Evolutionary conservation across 2,888 invertebrate species (phyloP).

Genomic region (Sturmia bella): DNA sequence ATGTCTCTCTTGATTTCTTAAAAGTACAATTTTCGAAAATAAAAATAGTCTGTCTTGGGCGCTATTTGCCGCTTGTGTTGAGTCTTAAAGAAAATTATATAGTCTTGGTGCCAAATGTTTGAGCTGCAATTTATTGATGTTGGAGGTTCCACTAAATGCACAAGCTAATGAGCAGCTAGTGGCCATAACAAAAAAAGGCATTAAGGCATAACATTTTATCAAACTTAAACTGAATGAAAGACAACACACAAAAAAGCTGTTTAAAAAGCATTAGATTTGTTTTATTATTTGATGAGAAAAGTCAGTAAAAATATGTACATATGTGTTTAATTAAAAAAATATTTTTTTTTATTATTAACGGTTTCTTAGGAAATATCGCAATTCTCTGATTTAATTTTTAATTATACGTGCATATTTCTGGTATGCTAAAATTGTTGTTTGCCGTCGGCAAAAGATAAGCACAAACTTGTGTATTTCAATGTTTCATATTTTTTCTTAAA

Average conservation of each 20-base stretch:
- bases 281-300: neutral
- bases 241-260: constrained; percentile 29
- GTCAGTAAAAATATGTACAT: neutral
- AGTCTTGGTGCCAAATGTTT: constrained; percentile 23
- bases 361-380: neutral
- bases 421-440: neutral
- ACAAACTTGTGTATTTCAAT: constrained; percentile 3
- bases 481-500: neutral
- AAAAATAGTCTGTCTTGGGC: neutral
- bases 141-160: constrained; percentile 71
- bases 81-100: constrained; percentile 44
- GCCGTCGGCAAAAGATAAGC: constrained; percentile 45
- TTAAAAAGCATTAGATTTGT: neutral
- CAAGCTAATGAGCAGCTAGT: constrained; percentile 71
- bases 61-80: neutral
- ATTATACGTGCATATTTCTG: neutral
- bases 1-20: too few species aligned
- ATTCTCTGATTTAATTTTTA: neutral
- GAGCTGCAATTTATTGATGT: constrained; percentile 18
- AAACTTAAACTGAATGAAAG: constrained; percentile 33
- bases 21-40: too few species aligned
- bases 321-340: neutral
- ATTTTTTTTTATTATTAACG: neutral
- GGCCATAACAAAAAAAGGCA: constrained; percentile 71
- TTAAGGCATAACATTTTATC: constrained; percentile 70